Conservation (phyloP, 2,797 vertebrate species). For the Spinibarbus caldwelli region DNA sequence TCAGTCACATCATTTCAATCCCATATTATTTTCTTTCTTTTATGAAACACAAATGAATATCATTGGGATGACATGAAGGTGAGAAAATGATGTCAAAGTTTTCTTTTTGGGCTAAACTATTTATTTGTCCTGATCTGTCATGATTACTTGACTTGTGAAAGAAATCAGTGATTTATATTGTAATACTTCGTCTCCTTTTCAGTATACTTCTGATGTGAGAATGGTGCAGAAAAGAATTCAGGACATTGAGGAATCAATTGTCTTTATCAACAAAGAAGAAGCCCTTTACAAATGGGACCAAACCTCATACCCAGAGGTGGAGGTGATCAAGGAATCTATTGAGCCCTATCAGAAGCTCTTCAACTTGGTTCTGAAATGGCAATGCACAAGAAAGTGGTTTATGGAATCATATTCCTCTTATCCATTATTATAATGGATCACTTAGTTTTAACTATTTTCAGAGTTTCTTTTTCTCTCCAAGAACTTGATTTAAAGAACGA, state of each 20-base stretch:
- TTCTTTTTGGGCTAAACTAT: not conserved
- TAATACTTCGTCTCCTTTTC: slow-evolving; percentile 48
- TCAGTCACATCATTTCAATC: not conserved
- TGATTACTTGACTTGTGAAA: not conserved
- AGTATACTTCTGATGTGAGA: slow-evolving; percentile 88
- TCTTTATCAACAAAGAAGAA: slow-evolving; percentile 90
- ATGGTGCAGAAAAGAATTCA: slow-evolving; percentile 86
- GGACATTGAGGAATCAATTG: slow-evolving; percentile 83
- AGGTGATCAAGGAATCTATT: slow-evolving; percentile 80
- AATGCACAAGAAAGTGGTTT: slow-evolving; percentile 87
- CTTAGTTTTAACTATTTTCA: not conserved
- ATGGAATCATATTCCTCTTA: slow-evolving; percentile 2
- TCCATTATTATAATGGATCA: not conserved
- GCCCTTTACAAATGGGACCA: slow-evolving; percentile 82
- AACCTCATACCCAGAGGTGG: slow-evolving; percentile 85
- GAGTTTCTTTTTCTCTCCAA: not conserved
- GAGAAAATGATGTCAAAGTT: not conserved
- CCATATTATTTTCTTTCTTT: not conserved
- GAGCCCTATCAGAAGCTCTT: slow-evolving; percentile 93
- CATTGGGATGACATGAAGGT: not conserved
- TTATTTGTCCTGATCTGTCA: not conserved
- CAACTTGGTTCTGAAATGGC: slow-evolving; percentile 88
- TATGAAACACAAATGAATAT: not conserved
- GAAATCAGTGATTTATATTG: not conserved
- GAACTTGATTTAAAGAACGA: not conserved